These are phyloP conservation scores for Galerucella pusilla DNA, from an alignment of 2,888 invertebrate genomes.

Conservation along the genomic window DNA sequence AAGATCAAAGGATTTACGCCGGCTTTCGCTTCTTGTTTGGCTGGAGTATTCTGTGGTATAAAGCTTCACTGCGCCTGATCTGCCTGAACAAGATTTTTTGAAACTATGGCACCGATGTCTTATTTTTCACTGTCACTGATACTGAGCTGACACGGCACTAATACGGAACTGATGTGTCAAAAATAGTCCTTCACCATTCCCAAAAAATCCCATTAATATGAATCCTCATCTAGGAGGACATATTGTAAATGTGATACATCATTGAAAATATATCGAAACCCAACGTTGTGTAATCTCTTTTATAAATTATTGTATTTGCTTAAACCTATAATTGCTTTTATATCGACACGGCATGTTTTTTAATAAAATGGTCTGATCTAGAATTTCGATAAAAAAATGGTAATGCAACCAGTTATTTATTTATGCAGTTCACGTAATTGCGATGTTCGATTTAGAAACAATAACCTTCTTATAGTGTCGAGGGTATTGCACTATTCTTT, in stretches of 20 bases:
- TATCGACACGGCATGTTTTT: background rate
- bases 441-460: constrained; percentile 40
- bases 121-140: too few species aligned
- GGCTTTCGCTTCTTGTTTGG: too few species aligned
- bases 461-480: constrained; percentile 35
- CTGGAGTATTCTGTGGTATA: too few species aligned
- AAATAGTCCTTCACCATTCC: too few species aligned
- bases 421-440: constrained; percentile 25
- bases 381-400: background rate
- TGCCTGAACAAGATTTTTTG: too few species aligned
- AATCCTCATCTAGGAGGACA: too few species aligned
- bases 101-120: too few species aligned
- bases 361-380: background rate
- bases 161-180: too few species aligned
- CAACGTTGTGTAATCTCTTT: background rate
- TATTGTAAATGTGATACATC: background rate
- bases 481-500: constrained; percentile 26
- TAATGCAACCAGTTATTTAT: constrained; percentile 3
- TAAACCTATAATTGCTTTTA: background rate
- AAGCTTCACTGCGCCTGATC: too few species aligned
- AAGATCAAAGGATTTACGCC: too few species aligned
- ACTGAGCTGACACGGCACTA: too few species aligned
- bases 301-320: background rate
- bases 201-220: too few species aligned
- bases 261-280: background rate